Evolutionary conservation across 2,113 vertebrate species (phyloP).

Genomic region (Mesembrinibis cayennensis): DNA sequence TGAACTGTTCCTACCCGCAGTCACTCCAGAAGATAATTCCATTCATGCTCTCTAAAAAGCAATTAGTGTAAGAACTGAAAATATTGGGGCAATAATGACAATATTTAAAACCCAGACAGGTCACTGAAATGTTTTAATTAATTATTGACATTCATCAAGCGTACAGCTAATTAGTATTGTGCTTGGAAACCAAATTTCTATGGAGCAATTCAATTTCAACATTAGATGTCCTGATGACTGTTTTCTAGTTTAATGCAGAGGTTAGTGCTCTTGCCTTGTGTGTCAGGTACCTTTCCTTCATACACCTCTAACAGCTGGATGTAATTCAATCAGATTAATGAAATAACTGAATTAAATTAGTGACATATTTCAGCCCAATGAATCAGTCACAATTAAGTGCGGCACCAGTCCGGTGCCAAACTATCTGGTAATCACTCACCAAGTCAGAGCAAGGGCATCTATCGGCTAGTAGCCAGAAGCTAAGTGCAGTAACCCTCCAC

Average conservation of each 20-base stretch:
- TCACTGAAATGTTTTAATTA: conserved; percentile 53
- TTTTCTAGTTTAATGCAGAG: conserved; percentile 50
- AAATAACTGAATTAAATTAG: conserved; percentile 51
- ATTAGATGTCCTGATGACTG: conserved; percentile 48
- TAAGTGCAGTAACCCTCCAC: not conserved
- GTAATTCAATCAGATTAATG: conserved; percentile 50
- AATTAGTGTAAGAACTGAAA: conserved; percentile 43
- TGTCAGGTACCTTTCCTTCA: conserved; percentile 25
- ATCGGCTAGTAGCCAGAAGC: conserved; percentile 10
- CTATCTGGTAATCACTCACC: not conserved
- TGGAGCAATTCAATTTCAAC: conserved; percentile 53
- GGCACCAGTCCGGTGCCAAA: not conserved
- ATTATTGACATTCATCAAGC: conserved; percentile 58
- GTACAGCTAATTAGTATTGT: conserved; percentile 49
- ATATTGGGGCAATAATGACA: conserved; percentile 21
- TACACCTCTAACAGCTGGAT: not conserved
- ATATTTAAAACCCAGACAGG: conserved; percentile 54
- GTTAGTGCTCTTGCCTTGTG: not conserved
- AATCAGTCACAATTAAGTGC: conserved; percentile 35
- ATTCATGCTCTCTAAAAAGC: not conserved
- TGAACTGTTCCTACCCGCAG: not conserved
- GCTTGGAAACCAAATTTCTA: conserved; percentile 56
- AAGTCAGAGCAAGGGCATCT: not conserved
- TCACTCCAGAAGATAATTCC: not conserved
- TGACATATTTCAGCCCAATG: conserved; percentile 32